Base-by-base conservation (phyloP, 2,113 vertebrate species). In the Ctenomys sociabilis region DNA sequence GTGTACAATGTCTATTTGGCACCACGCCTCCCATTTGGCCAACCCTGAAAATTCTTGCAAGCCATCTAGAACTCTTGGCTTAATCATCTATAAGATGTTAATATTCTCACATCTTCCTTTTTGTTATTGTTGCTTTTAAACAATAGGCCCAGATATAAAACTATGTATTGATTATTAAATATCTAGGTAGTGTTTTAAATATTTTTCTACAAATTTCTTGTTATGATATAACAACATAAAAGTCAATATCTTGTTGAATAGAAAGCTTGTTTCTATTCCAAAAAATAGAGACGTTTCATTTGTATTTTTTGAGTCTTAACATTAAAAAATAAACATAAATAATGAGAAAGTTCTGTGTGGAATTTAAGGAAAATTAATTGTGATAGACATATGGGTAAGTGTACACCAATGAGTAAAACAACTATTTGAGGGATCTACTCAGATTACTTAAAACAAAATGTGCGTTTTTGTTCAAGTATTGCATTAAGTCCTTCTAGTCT, bases 221-320 rank as follows among this genome's bases (percentile, higher is more conserved):
- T 95, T 93, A 92, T 87, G 64, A 93, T 70, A 52, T 37, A 70
- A 37, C 30, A 40, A n/a, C 57, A 30, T 77, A 88, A 82, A 40
- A 94, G 80, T 40, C 57, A 88, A 19, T 4, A 0, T 90, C 54
- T 49, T 92, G 2, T 90, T 90, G 87, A 89, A 93, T 86, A 90
- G 43, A 85, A 30, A n/a, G 57, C 28, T 84, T 93, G 78, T 37
- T 94, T 49, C 70, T 9, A 30, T 92, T 90, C 40, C 1, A 19
- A 81, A 94, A 91, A 95, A 90, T 95, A 32, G 26, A 96, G 26
- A 43, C 6, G 93, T 94, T 95, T 91, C 9, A 37, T 91, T 90
- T 94, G 45, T 82, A 63, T 4, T 8, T 91, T 80, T 93, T 85
- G 30, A 24, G 19, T 49, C 52, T 85, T 88, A 85, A 87, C 5